A percentile compares a stretch with the other conserved stretches of the same genome.
phyloP scores from a whole-genome alignment of 2,888 invertebrate genomes.

The Neoscelio sp. region DNA sequence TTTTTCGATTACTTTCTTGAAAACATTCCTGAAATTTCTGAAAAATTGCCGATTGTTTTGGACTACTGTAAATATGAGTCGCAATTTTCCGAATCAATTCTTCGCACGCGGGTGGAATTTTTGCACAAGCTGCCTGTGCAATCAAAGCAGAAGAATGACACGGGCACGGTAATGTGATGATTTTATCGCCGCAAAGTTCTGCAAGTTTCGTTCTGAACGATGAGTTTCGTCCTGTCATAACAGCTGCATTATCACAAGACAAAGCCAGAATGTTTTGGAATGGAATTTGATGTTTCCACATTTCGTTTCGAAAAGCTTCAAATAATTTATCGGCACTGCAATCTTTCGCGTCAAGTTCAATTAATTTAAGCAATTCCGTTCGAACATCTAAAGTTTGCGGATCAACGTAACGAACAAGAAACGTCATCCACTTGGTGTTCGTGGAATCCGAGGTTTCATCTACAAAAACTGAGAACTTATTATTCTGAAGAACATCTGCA shows the following conservation, averaged over 20 bases:
- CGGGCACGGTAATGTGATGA: conserved; percentile 46
- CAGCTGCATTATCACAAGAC: conserved; percentile 9
- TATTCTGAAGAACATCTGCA: not conserved
- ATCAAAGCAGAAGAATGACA: conserved; percentile 60
- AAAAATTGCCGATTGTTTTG: conserved; percentile 10
- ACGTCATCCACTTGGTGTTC: too few species aligned
- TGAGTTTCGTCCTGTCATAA: conserved; percentile 5
- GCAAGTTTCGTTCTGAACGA: conserved; percentile 8
- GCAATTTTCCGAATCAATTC: conserved; percentile 19
- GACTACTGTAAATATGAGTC: conserved; percentile 38
- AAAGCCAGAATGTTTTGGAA: conserved; percentile 5
- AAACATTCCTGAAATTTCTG: conserved; percentile 18
- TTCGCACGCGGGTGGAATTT: conserved; percentile 33
- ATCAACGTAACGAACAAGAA: too few species aligned
- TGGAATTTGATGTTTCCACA: conserved; percentile 9
- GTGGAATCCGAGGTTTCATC: too few species aligned
- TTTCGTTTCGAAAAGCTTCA: not conserved
- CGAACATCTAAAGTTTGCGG: not conserved
- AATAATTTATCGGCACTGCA: conserved; percentile 13
- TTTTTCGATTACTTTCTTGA: conserved; percentile 1
- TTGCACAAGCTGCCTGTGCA: conserved; percentile 38
- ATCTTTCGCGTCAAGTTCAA: conserved; percentile 9
- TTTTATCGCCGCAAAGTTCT: conserved; percentile 1
- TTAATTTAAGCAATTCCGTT: conserved; percentile 3
- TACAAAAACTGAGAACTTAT: not conserved